Evolutionary conservation across 2,888 invertebrate species (phyloP).

Genomic region (Epinotia ramella): DNA sequence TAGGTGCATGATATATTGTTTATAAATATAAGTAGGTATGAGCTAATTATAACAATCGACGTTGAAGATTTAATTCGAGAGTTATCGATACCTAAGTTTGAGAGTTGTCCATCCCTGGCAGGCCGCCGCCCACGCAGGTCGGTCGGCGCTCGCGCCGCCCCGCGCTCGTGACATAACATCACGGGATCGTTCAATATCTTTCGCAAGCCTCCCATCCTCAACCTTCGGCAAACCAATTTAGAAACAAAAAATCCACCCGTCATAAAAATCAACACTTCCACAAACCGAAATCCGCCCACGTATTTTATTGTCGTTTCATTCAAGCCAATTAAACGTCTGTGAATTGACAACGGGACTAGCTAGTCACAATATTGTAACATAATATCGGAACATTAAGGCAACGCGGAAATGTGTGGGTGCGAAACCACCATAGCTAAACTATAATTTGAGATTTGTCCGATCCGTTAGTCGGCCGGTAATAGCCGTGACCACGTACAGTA

Average conservation of each 20-base stretch:
- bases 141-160: constrained; percentile 74
- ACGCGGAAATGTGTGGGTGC: constrained; percentile 84
- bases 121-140: constrained; percentile 81
- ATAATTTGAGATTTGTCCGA: constrained; percentile 80
- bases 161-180: constrained; percentile 78
- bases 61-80: neutral
- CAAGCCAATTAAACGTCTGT: constrained; percentile 64
- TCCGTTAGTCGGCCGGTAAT: constrained; percentile 73
- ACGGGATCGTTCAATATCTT: constrained; percentile 80
- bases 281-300: constrained; percentile 56
- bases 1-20: no score
- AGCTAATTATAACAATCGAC: no score
- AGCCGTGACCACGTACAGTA: constrained; percentile 75
- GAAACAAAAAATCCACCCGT: constrained; percentile 41
- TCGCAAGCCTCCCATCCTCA: constrained; percentile 72
- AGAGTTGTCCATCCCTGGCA: constrained; percentile 57
- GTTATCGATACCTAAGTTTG: constrained; percentile 47
- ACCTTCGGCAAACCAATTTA: constrained; percentile 65
- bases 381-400: constrained; percentile 81
- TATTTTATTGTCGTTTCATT: constrained; percentile 69
- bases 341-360: constrained; percentile 62
- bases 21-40: no score
- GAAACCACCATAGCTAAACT: constrained; percentile 83
- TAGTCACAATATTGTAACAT: constrained; percentile 78
- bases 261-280: constrained; percentile 47